Evolutionary conservation across 2,113 vertebrate genomes (phyloP).

Genomic region (Carlito syrichta): DNA sequence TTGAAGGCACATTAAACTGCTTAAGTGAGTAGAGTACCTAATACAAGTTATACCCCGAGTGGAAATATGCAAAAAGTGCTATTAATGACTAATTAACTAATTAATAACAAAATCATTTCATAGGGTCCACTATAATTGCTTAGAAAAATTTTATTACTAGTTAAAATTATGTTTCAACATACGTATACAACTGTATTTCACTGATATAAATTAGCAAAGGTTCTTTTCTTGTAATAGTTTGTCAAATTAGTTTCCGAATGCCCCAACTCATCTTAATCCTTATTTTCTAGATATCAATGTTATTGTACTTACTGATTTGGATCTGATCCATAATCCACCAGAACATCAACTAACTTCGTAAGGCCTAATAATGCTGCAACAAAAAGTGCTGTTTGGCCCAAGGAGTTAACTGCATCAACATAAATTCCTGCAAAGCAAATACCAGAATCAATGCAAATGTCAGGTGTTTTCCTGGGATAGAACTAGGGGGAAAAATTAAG

Average conservation of each 20-base stretch:
- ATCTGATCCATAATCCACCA: conserved; percentile 87
- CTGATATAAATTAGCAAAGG: neutral
- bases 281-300: neutral
- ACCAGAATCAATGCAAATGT: neutral
- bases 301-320: conserved; percentile 87
- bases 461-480: neutral
- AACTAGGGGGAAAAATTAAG: neutral
- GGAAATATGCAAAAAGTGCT: neutral
- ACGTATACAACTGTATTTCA: neutral
- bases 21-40: neutral
- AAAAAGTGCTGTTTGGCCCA: conserved; percentile 89
- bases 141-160: neutral
- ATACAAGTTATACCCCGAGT: neutral
- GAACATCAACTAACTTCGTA: conserved; percentile 81
- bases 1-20: neutral
- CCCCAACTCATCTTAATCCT: neutral
- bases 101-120: neutral
- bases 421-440: conserved; percentile 79
- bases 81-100: neutral
- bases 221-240: neutral
- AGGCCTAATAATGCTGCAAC: conserved; percentile 86
- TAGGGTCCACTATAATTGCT: neutral
- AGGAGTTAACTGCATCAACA: conserved; percentile 85
- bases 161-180: neutral
- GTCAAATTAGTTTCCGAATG: neutral